These are phyloP conservation scores for Gasterosteus aculeatus DNA, from an alignment of 2,113 vertebrate species.

Conservation along the genomic window DNA sequence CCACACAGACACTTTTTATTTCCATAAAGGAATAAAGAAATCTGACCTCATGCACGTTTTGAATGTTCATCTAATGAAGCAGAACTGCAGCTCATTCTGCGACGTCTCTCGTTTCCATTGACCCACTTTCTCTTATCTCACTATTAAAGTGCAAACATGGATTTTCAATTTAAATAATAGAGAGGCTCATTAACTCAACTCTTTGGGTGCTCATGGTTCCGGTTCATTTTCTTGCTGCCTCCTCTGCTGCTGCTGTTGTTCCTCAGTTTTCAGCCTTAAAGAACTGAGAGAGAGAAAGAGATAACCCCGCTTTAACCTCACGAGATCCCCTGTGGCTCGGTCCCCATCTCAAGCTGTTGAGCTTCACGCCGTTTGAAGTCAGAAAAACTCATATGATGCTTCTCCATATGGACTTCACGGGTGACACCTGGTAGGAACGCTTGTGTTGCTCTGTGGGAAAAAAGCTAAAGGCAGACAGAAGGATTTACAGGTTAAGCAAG, in stretches of 20 bases:
- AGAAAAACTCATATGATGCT: slow-evolving; percentile 20
- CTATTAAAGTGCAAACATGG: slow-evolving; percentile 62
- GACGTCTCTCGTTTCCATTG: slow-evolving; percentile 49
- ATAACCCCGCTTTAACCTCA: slow-evolving; percentile 39
- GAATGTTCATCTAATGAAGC: slow-evolving; percentile 64
- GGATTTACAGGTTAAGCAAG: slow-evolving; percentile 25
- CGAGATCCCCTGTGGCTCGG: neutral
- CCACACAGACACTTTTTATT: slow-evolving; percentile 21
- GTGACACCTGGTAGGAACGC: slow-evolving; percentile 15
- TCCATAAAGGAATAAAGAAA: neutral
- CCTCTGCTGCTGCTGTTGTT: slow-evolving; percentile 25
- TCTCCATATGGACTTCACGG: slow-evolving; percentile 4
- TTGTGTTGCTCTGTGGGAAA: slow-evolving; percentile 7
- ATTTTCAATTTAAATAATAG: slow-evolving; percentile 65
- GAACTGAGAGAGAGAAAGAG: neutral
- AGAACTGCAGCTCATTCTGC: slow-evolving; percentile 40
- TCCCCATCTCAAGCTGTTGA: slow-evolving; percentile 10
- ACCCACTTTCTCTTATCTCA: slow-evolving; percentile 70
- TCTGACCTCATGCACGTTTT: slow-evolving; percentile 29
- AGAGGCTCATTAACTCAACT: slow-evolving; percentile 57
- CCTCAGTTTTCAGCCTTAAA: slow-evolving; percentile 7
- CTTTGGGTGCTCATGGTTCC: slow-evolving; percentile 14
- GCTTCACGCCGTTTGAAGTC: slow-evolving; percentile 20
- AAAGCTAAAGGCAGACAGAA: slow-evolving; percentile 10
- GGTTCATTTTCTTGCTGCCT: slow-evolving; percentile 39